Conservation (phyloP, 2,797 vertebrate genomes). For the Oceanodroma leucorhoa region DNA sequence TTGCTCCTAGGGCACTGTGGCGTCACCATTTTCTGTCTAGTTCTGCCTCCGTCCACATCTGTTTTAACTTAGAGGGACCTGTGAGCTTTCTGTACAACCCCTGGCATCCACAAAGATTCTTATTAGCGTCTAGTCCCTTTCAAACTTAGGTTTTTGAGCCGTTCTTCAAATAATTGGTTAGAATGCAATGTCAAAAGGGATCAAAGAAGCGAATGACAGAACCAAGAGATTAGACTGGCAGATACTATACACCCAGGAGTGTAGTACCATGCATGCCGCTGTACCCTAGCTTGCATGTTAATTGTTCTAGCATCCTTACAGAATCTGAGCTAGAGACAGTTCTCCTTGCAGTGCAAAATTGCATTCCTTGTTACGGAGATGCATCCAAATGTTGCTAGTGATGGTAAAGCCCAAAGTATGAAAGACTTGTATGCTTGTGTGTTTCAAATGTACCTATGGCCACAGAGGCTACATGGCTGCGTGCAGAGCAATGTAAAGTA, state of each 20-base stretch:
- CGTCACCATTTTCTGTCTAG: neutral
- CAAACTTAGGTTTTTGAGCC: neutral
- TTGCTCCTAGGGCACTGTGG: neutral
- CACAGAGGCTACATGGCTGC: rapidly evolving
- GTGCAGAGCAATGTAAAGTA: neutral
- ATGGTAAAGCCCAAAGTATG: neutral
- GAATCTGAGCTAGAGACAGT: neutral
- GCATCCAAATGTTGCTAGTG: neutral
- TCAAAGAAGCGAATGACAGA: rapidly evolving
- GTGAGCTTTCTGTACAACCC: neutral
- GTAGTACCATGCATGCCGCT: rapidly evolving
- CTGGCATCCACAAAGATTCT: neutral
- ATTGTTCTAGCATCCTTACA: neutral
- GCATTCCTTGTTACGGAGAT: neutral
- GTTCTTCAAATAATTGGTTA: neutral
- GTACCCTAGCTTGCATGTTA: neutral
- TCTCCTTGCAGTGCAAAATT: neutral
- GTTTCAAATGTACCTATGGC: neutral
- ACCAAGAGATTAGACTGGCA: neutral
- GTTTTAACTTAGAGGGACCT: neutral
- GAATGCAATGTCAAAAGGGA: neutral
- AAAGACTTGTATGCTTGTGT: no score
- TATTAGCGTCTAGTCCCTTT: neutral
- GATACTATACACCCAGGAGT: rapidly evolving
- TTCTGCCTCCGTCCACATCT: neutral